A percentile compares a stretch with the other conserved stretches of the same genome.
Evolutionary conservation across 2,888 invertebrate species (phyloP).

Genomic region (Drosophila helvetica): DNA sequence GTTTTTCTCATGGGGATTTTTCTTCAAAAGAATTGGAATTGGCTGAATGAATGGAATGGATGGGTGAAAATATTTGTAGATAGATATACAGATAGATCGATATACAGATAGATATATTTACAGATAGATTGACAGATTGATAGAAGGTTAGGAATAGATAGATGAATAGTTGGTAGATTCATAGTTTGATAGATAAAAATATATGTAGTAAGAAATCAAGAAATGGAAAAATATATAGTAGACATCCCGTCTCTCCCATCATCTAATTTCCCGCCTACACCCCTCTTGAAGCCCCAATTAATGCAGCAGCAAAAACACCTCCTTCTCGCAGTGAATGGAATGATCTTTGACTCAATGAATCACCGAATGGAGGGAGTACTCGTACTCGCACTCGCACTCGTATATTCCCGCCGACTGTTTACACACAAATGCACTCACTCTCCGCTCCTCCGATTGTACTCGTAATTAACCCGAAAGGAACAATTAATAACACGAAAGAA

Average conservation of each 20-base stretch:
- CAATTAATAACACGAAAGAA: conserved; percentile 35
- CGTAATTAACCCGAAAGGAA: conserved; percentile 27
- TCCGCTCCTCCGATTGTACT: conserved; percentile 12
- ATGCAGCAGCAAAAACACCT: background rate
- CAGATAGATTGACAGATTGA: too few relatives aligned
- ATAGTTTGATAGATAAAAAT: too few relatives aligned
- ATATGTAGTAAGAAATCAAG: too few relatives aligned
- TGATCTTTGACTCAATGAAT: background rate
- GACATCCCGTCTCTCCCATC: too few relatives aligned
- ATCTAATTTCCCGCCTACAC: background rate
- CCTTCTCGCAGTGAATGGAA: background rate
- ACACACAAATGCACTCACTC: conserved; percentile 33
- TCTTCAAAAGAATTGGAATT: background rate
- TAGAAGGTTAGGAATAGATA: too few relatives aligned
- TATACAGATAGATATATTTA: too few relatives aligned
- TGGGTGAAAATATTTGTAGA: too few relatives aligned
- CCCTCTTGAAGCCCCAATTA: background rate
- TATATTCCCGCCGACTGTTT: conserved; percentile 17
- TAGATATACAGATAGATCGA: too few relatives aligned
- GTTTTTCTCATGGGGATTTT: background rate
- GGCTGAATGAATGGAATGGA: background rate
- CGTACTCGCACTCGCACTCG: too few relatives aligned
- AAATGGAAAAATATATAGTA: too few relatives aligned
- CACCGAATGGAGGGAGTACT: background rate
- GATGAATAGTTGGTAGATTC: too few relatives aligned